These are phyloP conservation scores for Morelia viridis DNA, from an alignment of 2,797 vertebrate genomes.

Conservation along the genomic window DNA sequence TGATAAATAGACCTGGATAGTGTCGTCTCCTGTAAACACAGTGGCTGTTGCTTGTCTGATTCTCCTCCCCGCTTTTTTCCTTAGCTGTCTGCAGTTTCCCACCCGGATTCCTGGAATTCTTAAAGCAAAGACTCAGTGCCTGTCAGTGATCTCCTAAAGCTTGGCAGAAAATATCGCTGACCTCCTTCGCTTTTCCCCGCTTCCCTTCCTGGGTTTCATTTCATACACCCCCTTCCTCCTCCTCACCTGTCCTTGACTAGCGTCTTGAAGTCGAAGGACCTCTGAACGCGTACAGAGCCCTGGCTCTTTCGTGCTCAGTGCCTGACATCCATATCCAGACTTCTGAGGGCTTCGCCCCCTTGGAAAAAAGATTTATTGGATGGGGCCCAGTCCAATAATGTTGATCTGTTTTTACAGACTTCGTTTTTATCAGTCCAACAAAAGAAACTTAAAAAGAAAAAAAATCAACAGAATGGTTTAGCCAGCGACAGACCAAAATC, in stretches of 20 bases:
- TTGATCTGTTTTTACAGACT: background rate
- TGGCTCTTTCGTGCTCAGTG: background rate
- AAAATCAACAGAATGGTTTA: too few relatives aligned
- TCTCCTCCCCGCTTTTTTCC: too few relatives aligned
- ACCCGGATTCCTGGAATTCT: slow-evolving; percentile 13
- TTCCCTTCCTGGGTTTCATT: background rate
- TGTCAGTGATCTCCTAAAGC: background rate
- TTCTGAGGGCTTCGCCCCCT: background rate
- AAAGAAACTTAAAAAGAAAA: background rate
- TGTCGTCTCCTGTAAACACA: background rate
- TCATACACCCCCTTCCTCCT: background rate
- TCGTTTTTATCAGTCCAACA: background rate
- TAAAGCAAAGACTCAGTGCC: background rate
- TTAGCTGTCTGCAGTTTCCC: background rate
- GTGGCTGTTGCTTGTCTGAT: background rate
- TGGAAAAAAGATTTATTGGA: background rate
- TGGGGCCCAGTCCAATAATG: too few relatives aligned
- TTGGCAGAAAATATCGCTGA: too few relatives aligned
- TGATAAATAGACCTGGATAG: background rate
- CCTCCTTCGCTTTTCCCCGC: background rate
- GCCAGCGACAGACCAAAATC: background rate
- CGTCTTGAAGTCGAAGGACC: background rate
- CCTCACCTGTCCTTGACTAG: background rate
- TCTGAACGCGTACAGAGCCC: background rate
- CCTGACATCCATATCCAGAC: background rate